Evolutionary conservation across 2,113 vertebrate species (phyloP).

Genomic region (Sinocyclocheilus rhinocerous): DNA sequence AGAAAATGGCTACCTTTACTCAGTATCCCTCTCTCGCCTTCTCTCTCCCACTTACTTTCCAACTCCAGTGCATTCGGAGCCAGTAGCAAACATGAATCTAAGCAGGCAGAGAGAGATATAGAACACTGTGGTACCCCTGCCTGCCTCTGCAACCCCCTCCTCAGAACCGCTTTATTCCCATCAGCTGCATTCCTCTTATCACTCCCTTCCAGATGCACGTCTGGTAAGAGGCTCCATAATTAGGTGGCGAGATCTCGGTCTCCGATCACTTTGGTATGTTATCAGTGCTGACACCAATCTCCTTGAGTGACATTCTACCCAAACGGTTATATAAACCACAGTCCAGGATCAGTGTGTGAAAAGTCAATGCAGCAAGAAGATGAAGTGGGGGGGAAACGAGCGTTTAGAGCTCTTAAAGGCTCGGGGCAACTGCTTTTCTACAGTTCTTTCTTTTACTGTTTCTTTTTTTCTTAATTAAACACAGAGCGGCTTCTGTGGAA

Average conservation of each 20-base stretch:
- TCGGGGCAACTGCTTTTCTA: constrained; percentile 34
- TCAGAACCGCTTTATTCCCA: constrained; percentile 51
- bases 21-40: constrained; percentile 26
- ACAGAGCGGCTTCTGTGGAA: constrained; percentile 22
- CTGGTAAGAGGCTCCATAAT: constrained; percentile 39
- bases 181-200: constrained; percentile 58
- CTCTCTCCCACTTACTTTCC: constrained; percentile 26
- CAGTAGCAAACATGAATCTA: constrained; percentile 35
- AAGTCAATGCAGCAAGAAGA: constrained; percentile 59
- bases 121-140: constrained; percentile 43
- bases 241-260: constrained; percentile 58
- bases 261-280: constrained; percentile 61
- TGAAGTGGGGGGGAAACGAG: constrained; percentile 32
- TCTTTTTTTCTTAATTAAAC: constrained; percentile 54
- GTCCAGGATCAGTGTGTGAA: constrained; percentile 53
- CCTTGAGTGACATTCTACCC: constrained; percentile 59
- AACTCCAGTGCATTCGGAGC: constrained; percentile 33
- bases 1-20: constrained; percentile 49
- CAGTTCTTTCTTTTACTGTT: constrained; percentile 30
- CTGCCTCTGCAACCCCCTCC: neutral
- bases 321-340: constrained; percentile 51
- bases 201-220: constrained; percentile 44
- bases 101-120: constrained; percentile 35
- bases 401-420: constrained; percentile 37
- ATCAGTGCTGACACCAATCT: constrained; percentile 63